Percentiles rank a stretch among this genome's conserved stretches.
phyloP scores from a whole-genome alignment of 2,797 vertebrate genomes.

The Peromyscus attwateri region DNA sequence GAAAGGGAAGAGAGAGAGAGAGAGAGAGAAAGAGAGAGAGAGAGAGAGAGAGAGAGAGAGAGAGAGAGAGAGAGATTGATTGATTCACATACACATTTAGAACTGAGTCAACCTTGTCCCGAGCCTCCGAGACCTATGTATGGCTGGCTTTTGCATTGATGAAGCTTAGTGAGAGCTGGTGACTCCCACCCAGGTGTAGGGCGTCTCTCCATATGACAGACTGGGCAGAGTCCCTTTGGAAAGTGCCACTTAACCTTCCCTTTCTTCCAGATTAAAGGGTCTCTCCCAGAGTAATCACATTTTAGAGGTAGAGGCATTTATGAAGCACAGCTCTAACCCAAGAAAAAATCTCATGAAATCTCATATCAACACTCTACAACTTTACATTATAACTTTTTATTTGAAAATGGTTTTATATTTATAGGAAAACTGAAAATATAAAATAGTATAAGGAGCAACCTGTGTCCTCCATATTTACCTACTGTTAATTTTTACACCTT shows the following conservation, averaged over 20 bases:
- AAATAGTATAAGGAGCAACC: not conserved
- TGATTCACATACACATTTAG: not conserved
- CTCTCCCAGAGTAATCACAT: not conserved
- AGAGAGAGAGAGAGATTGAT: not conserved
- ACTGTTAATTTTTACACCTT: not conserved
- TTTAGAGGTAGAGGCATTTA: not conserved
- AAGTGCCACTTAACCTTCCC: not conserved
- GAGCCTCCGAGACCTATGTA: not conserved
- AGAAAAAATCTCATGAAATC: not conserved
- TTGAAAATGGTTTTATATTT: slow-evolving; percentile 52
- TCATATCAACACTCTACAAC: not conserved
- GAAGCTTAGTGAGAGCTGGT: not conserved
- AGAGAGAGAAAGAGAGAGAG: not conserved
- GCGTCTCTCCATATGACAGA: not conserved
- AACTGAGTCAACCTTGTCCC: not conserved
- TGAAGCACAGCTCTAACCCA: not conserved
- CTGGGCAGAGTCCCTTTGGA: not conserved
- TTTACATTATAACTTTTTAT: slow-evolving; percentile 38
- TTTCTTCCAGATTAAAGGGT: not conserved
- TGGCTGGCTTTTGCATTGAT: not conserved
- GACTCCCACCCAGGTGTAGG: not conserved
- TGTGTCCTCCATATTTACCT: not conserved
- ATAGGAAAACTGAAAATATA: slow-evolving; percentile 1
- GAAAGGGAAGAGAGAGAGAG: too few species aligned
- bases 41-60: too few species aligned